A percentile compares a stretch with the other conserved stretches of the same genome.
These are phyloP conservation scores for Gadopsis marmoratus DNA, from an alignment of 2,797 vertebrate genomes.

Conservation along the genomic window DNA sequence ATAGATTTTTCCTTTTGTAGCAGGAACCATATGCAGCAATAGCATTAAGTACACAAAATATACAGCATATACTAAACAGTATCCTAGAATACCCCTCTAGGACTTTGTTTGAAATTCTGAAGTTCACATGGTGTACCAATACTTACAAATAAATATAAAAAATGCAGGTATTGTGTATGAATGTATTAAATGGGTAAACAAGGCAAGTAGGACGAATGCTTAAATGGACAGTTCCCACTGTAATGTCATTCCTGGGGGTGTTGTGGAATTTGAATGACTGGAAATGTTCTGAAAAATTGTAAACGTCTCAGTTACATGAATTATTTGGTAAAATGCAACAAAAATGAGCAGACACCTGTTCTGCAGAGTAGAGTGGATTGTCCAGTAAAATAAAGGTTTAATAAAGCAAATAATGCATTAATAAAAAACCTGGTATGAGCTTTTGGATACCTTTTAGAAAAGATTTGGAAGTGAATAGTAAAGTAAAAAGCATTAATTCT, in stretches of 20 bases:
- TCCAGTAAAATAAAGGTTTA: not conserved
- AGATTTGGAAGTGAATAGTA: conserved; percentile 14
- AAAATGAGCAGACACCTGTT: not conserved
- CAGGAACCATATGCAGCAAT: not conserved
- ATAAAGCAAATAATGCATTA: not conserved
- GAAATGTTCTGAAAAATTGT: not conserved
- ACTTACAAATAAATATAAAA: no score
- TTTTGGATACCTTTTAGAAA: conserved; percentile 1
- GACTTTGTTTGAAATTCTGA: not conserved
- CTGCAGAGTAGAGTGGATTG: not conserved
- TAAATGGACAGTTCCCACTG: not conserved
- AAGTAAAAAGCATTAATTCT: conserved; percentile 26
- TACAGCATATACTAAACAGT: not conserved
- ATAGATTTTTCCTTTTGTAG: not conserved
- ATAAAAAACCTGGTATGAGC: not conserved
- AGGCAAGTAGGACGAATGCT: not conserved
- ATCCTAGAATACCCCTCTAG: not conserved
- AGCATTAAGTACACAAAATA: not conserved
- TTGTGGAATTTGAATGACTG: not conserved
- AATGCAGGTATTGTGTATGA: not conserved
- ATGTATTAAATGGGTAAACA: not conserved
- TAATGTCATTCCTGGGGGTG: not conserved
- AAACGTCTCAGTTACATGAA: not conserved
- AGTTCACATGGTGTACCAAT: not conserved
- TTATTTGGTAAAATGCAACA: not conserved